Evolutionary conservation across 1,140 invertebrate species (phyloP), one percentile per base, ranked within the genome.

Genomic region (Drosophila rufa): DNA sequence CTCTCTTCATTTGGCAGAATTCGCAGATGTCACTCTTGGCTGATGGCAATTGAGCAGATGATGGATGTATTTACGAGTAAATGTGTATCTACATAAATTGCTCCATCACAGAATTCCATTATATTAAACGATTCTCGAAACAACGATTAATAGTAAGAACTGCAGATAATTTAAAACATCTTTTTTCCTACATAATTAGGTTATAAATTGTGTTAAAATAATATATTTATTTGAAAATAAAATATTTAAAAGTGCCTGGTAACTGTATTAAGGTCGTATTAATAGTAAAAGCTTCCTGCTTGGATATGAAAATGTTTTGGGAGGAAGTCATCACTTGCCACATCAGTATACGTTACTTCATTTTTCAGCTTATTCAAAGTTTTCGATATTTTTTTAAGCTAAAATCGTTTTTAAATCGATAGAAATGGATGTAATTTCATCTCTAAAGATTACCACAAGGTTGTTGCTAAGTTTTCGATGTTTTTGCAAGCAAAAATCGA

Each of bases 1-100:
- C 59, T 57, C 47, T 19, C 17, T 73, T 17, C 17, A 59, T 55
- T 71, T 57, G 30, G 9, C 17, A 73, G 53, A 71, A 59, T 59
- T 73, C 15, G 19, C 50, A 30, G 47, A 69, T 53, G 66, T 69
- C 48, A 47, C 33, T 11, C 6, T 27, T 33, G 36, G n/a, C 36
- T 46, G 7, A 27, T 46, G 59, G 9, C 27, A 58, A 47, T 66
- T 56, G 19, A 56, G 7, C 62, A 45, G 14, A 43, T 59, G 56
- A 65, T 61, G 27, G 57, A 65, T 22, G 56, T 45, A 15, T 57
- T 42, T 57, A 57, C 40, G 33, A 36, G 4, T 11, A 30, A 27
- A 25, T 19, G 19, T 22, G 33, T 40, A 22, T 55, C 36, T 55
- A 6, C 19, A 22, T 19, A 22, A 38, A 40, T 55, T 55, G 38